These are phyloP conservation scores for Pachyseris speciosa DNA, from an alignment of 64 coral and sea anemone genomes.

Conservation along the genomic window DNA sequence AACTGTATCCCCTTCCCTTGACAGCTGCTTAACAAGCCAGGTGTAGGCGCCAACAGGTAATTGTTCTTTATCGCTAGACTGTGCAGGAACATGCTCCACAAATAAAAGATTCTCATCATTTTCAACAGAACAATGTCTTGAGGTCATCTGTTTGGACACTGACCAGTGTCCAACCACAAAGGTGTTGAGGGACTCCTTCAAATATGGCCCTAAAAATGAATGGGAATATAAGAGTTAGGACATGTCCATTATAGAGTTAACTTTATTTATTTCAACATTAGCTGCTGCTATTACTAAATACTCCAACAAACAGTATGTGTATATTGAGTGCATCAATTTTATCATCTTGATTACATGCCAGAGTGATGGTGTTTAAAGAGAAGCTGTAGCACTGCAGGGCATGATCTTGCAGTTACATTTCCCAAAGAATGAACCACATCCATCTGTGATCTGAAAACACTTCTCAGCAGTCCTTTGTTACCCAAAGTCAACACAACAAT, in stretches of 20 bases:
- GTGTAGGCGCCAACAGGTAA: background rate
- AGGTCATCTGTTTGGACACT: background rate
- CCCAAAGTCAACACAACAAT: no score
- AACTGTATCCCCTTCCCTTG: background rate
- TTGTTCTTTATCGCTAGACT: background rate
- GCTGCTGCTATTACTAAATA: background rate
- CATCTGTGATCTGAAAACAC: no score
- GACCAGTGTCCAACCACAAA: slow-evolving; percentile 17
- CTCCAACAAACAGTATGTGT: background rate
- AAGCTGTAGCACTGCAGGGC: background rate
- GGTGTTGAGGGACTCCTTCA: background rate
- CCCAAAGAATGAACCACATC: background rate
- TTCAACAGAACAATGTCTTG: background rate
- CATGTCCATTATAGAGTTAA: background rate
- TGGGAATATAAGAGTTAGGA: background rate
- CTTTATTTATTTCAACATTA: background rate
- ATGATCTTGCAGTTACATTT: background rate
- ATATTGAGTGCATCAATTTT: background rate
- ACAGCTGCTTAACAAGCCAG: slow-evolving; percentile 4
- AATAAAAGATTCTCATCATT: background rate
- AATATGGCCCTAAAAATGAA: slow-evolving; percentile 31
- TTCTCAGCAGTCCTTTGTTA: no score
- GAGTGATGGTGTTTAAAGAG: background rate
- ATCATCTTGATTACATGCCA: background rate
- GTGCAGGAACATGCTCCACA: background rate